Base-by-base conservation (phyloP, 2,797 vertebrate species). In the Lagodon rhomboides region DNA sequence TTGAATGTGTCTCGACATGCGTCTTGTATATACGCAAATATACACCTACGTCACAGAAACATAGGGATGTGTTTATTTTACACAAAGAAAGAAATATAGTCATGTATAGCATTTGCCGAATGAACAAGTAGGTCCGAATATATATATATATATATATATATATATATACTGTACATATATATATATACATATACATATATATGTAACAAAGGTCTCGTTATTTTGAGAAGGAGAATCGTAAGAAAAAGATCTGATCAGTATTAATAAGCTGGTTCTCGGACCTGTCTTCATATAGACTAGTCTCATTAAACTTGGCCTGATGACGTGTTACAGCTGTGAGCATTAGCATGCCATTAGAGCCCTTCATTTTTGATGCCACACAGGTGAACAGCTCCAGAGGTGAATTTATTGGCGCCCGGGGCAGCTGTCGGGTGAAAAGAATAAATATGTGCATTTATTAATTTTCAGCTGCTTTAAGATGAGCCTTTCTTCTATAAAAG, bases 311-410 rank as follows among this genome's bases (percentile, higher is more conserved):
- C 27, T 34, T 4, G 43, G 12, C 34, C 47, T 56, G 43, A 58
- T 27, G 11, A 43, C 12, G 61, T 60, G 18, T n/a, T 56, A 61
- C 56, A 53, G 62, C 51, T 60, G 51, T 11, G 5, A 43, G 18
- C 54, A 30, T 64, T 43, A 54, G 30, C 12, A 41, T n/a, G 38
- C 23, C 34, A 68, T 60, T 60, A 70, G 74, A 71, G 22, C 53
- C 55, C n/a, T 80, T 65, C 1, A 23, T 65, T 50, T 50, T 66
- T 56, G 11, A 79, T 50, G 47, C 61, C n/a, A 54, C 41, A 66
- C 22, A 54, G 12, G 4, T 68, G 59, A 59, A 65, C 65, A 62
- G 61, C 66, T 67, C 20, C 55, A 46, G 30, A 59, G 30, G 34
- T 55, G n/a, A 68, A 62, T 2, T 15, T 59, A 38, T 23, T 25